Conservation (phyloP, 2,888 invertebrate species). For the Apodemia hepburni region DNA sequence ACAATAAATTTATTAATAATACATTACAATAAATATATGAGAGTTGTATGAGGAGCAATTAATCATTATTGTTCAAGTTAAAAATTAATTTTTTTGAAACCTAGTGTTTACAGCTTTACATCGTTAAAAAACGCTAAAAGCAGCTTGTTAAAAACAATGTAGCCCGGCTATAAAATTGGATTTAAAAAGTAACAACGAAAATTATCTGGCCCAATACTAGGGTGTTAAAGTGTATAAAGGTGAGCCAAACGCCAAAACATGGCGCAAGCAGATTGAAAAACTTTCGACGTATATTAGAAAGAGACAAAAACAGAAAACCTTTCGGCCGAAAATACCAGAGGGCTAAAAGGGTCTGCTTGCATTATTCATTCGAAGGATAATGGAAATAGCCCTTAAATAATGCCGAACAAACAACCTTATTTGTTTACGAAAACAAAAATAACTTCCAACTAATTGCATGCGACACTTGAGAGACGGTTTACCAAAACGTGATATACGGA, state of each 20-base stretch:
- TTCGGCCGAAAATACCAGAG: slow-evolving; percentile 2
- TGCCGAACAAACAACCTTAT: slow-evolving; percentile 12
- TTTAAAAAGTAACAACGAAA: background rate
- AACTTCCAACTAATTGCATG: slow-evolving; percentile 1
- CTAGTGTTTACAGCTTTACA: too few species aligned
- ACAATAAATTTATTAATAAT: too few species aligned
- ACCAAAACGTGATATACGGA: background rate
- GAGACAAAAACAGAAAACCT: slow-evolving; percentile 7
- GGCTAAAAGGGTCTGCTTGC: slow-evolving; percentile 37
- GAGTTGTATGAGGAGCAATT: too few species aligned
- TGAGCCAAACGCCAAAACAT: background rate
- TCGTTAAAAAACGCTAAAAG: too few species aligned
- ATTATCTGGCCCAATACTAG: background rate
- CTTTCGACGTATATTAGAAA: background rate
- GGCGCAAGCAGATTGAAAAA: background rate
- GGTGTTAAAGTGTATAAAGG: background rate
- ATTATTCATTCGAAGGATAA: slow-evolving; percentile 56
- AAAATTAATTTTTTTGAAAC: too few species aligned
- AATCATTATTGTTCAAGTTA: too few species aligned
- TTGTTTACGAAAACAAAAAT: slow-evolving; percentile 14
- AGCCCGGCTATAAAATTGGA: too few species aligned
- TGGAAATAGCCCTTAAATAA: slow-evolving; percentile 40
- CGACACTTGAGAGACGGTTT: background rate
- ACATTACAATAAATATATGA: too few species aligned
- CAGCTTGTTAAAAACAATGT: too few species aligned